These are phyloP conservation scores for Peribatodes rhomboidaria DNA, from an alignment of 2,888 invertebrate genomes.

Conservation along the genomic window DNA sequence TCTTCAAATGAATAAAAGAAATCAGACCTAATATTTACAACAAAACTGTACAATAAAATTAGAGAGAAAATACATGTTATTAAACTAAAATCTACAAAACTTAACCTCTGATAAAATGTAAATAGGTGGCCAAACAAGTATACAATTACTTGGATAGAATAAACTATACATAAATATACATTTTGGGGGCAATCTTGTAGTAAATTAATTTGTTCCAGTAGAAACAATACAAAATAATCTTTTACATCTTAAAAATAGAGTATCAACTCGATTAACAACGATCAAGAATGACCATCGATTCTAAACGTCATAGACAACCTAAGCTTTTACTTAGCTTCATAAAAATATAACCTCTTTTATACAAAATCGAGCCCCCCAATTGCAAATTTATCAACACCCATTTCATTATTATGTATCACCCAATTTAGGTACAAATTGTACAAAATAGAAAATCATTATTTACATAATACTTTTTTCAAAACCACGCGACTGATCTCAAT, in stretches of 20 bases:
- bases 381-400: background rate
- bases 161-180: slow-evolving; percentile 21
- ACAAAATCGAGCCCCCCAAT: slow-evolving; percentile 1
- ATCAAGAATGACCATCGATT: background rate
- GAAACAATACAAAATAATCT: background rate
- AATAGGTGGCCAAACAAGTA: slow-evolving; percentile 20
- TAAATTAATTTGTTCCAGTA: background rate
- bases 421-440: slow-evolving; percentile 20
- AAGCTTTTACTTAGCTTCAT: background rate
- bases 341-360: background rate
- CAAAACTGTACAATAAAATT: slow-evolving; percentile 41
- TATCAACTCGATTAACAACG: background rate
- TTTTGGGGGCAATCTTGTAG: slow-evolving; percentile 1
- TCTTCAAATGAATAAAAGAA: slow-evolving; percentile 44
- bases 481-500: background rate
- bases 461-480: slow-evolving; percentile 29
- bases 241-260: background rate
- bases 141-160: slow-evolving; percentile 12
- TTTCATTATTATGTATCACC: slow-evolving; percentile 5
- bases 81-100: slow-evolving; percentile 38
- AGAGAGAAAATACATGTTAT: slow-evolving; percentile 25
- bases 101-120: slow-evolving; percentile 22
- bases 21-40: slow-evolving; percentile 51
- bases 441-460: slow-evolving; percentile 35
- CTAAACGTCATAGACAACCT: background rate